Conservation (phyloP, 1,140 invertebrate genomes). For the Argopecten irradians region DNA sequence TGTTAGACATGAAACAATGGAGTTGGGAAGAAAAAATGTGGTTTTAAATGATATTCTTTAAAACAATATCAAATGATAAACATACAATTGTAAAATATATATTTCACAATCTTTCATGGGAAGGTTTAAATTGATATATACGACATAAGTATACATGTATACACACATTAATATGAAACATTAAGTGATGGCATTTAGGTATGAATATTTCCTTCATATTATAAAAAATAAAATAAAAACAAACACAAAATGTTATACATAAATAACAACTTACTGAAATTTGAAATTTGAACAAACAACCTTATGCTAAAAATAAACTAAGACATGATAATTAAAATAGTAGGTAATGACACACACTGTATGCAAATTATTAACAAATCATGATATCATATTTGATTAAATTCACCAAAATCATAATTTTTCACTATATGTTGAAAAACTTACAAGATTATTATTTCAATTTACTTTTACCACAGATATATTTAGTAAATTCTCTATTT, state of each 20-base stretch:
- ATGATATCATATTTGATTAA: no score
- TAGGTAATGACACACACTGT: no score
- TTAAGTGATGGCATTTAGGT: not conserved
- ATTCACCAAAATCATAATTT: no score
- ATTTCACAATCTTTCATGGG: constrained; percentile 10
- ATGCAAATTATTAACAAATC: no score
- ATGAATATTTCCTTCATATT: not conserved
- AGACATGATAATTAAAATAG: no score
- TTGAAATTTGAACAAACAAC: no score
- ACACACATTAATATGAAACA: not conserved
- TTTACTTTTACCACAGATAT: no score
- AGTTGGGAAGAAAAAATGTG: not conserved
- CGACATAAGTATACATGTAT: not conserved
- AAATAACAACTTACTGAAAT: no score
- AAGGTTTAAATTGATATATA: not conserved
- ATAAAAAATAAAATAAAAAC: not conserved
- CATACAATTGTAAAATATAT: not conserved
- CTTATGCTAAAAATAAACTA: not conserved
- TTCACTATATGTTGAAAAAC: no score
- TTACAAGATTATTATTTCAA: no score
- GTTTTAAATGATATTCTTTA: not conserved
- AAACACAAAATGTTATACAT: not conserved
- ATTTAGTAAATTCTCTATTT: no score
- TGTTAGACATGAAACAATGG: not conserved
- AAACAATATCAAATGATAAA: not conserved